These are phyloP conservation scores for Leptinotarsa texana DNA, from an alignment of 1,140 invertebrate genomes.

Conservation along the genomic window DNA sequence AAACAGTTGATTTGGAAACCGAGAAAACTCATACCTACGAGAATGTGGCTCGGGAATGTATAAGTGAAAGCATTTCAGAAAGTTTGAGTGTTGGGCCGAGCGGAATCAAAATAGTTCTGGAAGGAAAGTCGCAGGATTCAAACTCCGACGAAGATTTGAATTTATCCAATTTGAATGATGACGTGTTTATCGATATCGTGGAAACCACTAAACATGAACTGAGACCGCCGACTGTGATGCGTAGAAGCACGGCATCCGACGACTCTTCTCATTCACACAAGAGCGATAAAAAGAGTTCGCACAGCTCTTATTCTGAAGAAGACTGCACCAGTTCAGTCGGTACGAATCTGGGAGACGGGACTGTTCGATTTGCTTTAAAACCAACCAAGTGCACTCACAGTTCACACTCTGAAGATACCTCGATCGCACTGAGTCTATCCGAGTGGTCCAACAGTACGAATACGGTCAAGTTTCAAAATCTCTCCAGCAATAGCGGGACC, in stretches of 20 bases:
- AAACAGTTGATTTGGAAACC: constrained; percentile 58
- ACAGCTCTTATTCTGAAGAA: constrained; percentile 71
- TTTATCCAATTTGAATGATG: constrained; percentile 64
- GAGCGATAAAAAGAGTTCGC: constrained; percentile 54
- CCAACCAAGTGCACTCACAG: constrained; percentile 75
- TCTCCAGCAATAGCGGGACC: constrained; percentile 70
- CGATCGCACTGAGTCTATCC: constrained; percentile 78
- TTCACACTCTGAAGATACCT: constrained; percentile 82
- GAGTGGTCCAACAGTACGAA: constrained; percentile 84
- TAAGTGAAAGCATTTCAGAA: constrained; percentile 52
- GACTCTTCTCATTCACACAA: constrained; percentile 51
- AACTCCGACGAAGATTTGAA: constrained; percentile 65
- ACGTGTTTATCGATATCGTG: constrained; percentile 62
- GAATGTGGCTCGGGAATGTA: constrained; percentile 49
- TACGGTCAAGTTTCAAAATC: constrained; percentile 74
- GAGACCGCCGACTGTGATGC: constrained; percentile 50
- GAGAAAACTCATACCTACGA: constrained; percentile 54
- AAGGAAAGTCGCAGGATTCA: constrained; percentile 61
- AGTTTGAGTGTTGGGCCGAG: constrained; percentile 49
- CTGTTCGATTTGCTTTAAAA: constrained; percentile 74
- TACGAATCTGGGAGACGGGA: constrained; percentile 73
- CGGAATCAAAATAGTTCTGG: constrained; percentile 54
- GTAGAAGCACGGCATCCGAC: constrained; percentile 52
- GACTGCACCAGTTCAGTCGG: constrained; percentile 63
- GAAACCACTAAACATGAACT: constrained; percentile 49